A percentile compares a stretch with the other conserved stretches of the same genome.
Evolutionary conservation across 2,797 vertebrate species (phyloP).

Genomic region (Kryptolebias ocellatus): DNA sequence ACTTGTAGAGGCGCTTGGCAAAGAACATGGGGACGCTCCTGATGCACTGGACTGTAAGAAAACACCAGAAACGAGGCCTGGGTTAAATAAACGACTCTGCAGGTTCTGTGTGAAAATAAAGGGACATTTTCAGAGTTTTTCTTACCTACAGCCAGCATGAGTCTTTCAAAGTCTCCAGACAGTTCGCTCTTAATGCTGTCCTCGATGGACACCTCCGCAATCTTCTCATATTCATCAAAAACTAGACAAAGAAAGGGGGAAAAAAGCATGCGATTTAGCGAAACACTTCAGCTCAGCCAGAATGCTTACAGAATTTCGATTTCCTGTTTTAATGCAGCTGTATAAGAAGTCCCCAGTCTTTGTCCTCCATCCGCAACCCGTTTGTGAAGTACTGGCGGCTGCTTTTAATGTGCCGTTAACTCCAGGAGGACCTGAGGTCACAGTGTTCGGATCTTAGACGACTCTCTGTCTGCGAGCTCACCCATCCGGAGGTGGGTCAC

Average conservation of each 20-base stretch:
- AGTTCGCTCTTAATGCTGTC: conserved; percentile 93
- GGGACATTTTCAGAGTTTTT: neutral
- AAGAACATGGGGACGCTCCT: conserved; percentile 92
- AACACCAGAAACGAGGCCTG: conserved; percentile 5
- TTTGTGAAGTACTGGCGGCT: neutral
- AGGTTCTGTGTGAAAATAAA: neutral
- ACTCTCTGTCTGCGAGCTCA: conserved; percentile 67
- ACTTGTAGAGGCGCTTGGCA: conserved; percentile 92
- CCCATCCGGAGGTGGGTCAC: conserved; percentile 91
- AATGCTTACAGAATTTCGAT: neutral
- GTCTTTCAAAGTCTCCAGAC: conserved; percentile 94
- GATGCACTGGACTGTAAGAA: conserved; percentile 87
- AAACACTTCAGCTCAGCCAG: neutral
- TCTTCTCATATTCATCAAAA: conserved; percentile 93
- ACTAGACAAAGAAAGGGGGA: conserved; percentile 75
- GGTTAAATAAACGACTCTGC: conserved; percentile 12
- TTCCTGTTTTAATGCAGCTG: neutral
- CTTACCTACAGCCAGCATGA: conserved; percentile 96
- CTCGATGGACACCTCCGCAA: conserved; percentile 88
- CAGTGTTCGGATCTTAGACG: conserved; percentile 28
- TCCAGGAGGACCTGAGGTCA: conserved; percentile 9
- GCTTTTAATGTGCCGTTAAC: neutral
- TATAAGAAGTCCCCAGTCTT: neutral
- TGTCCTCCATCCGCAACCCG: too few species aligned
- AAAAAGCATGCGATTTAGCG: neutral